phyloP scores from a whole-genome alignment of 1,140 invertebrate species.

The Eufriesea mexicana region DNA sequence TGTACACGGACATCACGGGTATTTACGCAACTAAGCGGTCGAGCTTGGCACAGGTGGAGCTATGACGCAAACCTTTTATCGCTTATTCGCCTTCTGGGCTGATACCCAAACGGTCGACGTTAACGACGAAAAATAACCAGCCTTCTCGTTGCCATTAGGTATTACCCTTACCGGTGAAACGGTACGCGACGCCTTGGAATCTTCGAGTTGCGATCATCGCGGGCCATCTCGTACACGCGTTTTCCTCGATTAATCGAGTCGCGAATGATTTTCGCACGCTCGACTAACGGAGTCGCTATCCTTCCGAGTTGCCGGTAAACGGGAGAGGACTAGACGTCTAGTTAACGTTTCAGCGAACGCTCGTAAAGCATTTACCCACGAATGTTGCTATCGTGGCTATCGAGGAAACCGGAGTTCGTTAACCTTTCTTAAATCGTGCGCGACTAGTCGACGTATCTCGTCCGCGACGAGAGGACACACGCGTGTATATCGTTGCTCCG shows the following conservation, averaged over 20 bases:
- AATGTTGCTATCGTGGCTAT: conserved; percentile 30
- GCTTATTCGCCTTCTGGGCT: conserved; percentile 41
- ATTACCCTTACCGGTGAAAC: neutral
- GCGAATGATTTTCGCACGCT: conserved; percentile 36
- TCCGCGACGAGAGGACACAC: too few species aligned
- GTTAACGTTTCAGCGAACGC: conserved; percentile 41
- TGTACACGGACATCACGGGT: conserved; percentile 13
- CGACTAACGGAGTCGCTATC: conserved; percentile 3
- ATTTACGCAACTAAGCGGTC: conserved; percentile 64
- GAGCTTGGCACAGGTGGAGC: conserved; percentile 64
- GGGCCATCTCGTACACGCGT: neutral
- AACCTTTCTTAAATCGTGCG: conserved; percentile 25
- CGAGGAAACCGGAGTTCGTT: conserved; percentile 44
- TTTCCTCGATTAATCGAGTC: neutral
- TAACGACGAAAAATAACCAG: neutral
- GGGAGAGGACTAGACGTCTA: conserved; percentile 14
- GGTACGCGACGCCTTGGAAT: conserved; percentile 13
- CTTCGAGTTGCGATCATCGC: conserved; percentile 20
- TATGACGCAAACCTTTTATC: conserved; percentile 70
- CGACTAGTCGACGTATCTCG: neutral
- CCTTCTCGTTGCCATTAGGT: neutral
- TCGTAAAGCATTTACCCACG: conserved; percentile 37
- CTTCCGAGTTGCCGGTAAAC: neutral
- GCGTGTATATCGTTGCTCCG: neutral
- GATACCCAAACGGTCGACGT: conserved; percentile 35